A percentile compares a stretch with the other conserved stretches of the same genome.
These are phyloP conservation scores for Oxytorus armatus DNA, from an alignment of 2,888 invertebrate species.

Conservation along the genomic window DNA sequence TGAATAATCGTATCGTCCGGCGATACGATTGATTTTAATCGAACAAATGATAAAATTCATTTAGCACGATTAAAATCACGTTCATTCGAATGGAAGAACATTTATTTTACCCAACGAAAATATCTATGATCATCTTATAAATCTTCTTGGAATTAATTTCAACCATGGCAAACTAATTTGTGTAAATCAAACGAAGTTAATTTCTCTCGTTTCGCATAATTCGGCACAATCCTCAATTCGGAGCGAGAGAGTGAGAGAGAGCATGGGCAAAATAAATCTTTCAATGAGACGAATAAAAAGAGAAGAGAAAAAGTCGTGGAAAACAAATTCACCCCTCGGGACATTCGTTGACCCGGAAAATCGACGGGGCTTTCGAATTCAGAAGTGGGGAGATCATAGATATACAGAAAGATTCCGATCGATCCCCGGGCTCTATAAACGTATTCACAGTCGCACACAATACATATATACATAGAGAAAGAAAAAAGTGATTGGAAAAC, in stretches of 20 bases:
- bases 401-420: conserved; percentile 13
- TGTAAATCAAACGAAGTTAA: neutral
- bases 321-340: conserved; percentile 22
- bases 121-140: neutral
- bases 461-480: neutral
- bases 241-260: neutral
- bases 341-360: conserved; percentile 20
- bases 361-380: conserved; percentile 27
- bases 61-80: too few relatives aligned
- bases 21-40: too few relatives aligned
- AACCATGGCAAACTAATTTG: neutral
- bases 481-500: too few relatives aligned
- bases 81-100: neutral
- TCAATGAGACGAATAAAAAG: too few relatives aligned
- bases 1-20: too few relatives aligned
- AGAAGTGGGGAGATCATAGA: conserved; percentile 4
- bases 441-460: neutral
- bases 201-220: neutral
- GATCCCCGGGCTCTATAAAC: conserved; percentile 12
- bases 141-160: neutral
- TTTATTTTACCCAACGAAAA: neutral
- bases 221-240: neutral
- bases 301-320: neutral
- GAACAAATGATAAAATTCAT: too few relatives aligned
- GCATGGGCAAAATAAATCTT: too few relatives aligned